phyloP scores from a whole-genome alignment of 2,113 vertebrate species.

The Peromyscus californicus region DNA sequence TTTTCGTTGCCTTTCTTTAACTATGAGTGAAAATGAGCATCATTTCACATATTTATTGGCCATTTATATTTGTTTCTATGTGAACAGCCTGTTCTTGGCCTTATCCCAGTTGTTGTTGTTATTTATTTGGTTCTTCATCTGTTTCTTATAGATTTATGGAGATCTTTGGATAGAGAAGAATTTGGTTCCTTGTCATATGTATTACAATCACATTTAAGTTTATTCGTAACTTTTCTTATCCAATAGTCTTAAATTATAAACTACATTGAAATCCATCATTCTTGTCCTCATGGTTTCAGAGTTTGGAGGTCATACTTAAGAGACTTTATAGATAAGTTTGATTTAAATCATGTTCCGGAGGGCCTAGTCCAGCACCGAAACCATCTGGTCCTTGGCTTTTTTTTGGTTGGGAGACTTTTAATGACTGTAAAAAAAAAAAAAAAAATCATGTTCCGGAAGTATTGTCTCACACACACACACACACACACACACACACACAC shows the following conservation, averaged over 20 bases:
- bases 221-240: slow-evolving; percentile 20
- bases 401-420: no score
- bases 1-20: slow-evolving; percentile 42
- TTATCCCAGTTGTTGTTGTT: slow-evolving; percentile 27
- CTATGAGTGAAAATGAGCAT: slow-evolving; percentile 24
- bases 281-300: slow-evolving; percentile 43
- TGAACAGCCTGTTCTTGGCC: slow-evolving; percentile 59
- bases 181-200: slow-evolving; percentile 51
- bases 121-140: slow-evolving; percentile 48
- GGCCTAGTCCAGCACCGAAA: no score
- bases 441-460: neutral
- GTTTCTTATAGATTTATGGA: slow-evolving; percentile 65
- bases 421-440: no score
- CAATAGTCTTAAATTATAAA: slow-evolving; percentile 7
- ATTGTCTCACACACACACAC: slow-evolving; percentile 33
- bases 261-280: neutral
- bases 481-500: neutral
- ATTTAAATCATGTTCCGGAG: slow-evolving; percentile 36
- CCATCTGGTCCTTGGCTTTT: no score
- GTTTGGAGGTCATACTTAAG: slow-evolving; percentile 46
- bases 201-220: slow-evolving; percentile 56
- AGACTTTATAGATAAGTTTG: slow-evolving; percentile 36
- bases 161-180: slow-evolving; percentile 61
- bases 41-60: slow-evolving; percentile 58
- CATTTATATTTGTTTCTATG: slow-evolving; percentile 61